Evolutionary conservation across 2,888 invertebrate species (phyloP).

Genomic region (Eristalis intricaria): DNA sequence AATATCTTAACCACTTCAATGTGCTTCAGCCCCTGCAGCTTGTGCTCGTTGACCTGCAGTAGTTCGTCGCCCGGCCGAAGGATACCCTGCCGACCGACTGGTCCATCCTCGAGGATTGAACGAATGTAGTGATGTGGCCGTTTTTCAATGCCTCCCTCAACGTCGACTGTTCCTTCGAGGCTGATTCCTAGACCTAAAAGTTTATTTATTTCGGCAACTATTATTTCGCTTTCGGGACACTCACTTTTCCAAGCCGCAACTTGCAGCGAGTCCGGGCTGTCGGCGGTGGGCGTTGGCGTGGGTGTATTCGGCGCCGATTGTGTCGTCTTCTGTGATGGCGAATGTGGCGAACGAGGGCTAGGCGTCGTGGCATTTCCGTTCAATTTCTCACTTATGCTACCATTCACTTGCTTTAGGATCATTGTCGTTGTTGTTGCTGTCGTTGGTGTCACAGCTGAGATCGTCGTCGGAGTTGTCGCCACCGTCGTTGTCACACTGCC

Average conservation of each 20-base stretch:
- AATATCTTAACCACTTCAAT: slow-evolving; percentile 98
- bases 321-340: slow-evolving; percentile 39
- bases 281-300: slow-evolving; percentile 82
- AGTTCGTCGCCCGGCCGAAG: slow-evolving; percentile 98
- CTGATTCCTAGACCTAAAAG: slow-evolving; percentile 97
- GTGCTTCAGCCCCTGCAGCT: slow-evolving; percentile 95
- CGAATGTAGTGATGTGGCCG: slow-evolving; percentile 99
- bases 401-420: slow-evolving; percentile 43
- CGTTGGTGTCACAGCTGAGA: background rate
- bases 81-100: slow-evolving; percentile 95
- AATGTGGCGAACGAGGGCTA: slow-evolving; percentile 51
- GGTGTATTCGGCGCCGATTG: slow-evolving; percentile 63
- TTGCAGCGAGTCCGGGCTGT: slow-evolving; percentile 87
- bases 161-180: slow-evolving; percentile 98
- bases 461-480: slow-evolving; percentile 34
- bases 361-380: slow-evolving; percentile 44
- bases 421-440: slow-evolving; percentile 61
- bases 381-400: slow-evolving; percentile 55
- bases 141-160: slow-evolving; percentile 97
- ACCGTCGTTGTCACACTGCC: slow-evolving; percentile 59
- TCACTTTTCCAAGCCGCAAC: slow-evolving; percentile 91
- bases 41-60: slow-evolving; percentile 96
- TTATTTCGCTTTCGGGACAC: slow-evolving; percentile 91
- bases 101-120: slow-evolving; percentile 97
- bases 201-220: slow-evolving; percentile 96